Evolutionary conservation across 2,113 vertebrate species (phyloP), one percentile per base, ranked within the genome.

Genomic region (Bambusicola thoracicus): DNA sequence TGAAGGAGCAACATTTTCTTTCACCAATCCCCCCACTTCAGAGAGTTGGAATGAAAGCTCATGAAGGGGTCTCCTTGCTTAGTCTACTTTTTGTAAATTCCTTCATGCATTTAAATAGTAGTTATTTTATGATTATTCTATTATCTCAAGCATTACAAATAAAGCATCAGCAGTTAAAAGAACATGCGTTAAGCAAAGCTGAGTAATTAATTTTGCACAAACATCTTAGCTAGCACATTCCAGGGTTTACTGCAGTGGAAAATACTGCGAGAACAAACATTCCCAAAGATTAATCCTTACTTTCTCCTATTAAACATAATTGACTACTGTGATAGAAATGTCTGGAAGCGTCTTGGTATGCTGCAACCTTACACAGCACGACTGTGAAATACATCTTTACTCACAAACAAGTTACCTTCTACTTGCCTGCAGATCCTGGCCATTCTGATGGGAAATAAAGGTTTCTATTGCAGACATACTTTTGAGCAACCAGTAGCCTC

Each of bases 111-210:
- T 65, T 32, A n/a, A 85, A 66, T 1, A 77, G 44, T 5, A 48
- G 10, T 63, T 21, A 81, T 15, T 56, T 59, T 89, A 48, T 43
- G 67, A 69, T 62, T 67, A 38, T 81, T 83, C 84, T 25, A 36
- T 32, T 62, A 18, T 49, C 21, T 69, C 16, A 55, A 30, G 51
- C 32, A 75, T 13, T 79, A 27, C 43, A 69, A 77, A 87, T 69
- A 93, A 96, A 92, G 27, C 25, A 90, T 40, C 15, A 34, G 10
- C 24, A 81, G 11, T 59, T 66, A 73, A 82, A 95, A 79, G 13
- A 84, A 89, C 4, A 2, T 19, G 43, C 6, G 13, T n/a, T 46
- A 65, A 68, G 22, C 41, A 86, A 85, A 85, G 44, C 4, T 14
- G 16, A 87, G 21, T 53, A 83, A 84, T 44, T 51, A 72, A 63